Evolutionary conservation across 2,113 vertebrate species (phyloP), one percentile per base, ranked within the genome.

Genomic region (Cololabis saira): DNA sequence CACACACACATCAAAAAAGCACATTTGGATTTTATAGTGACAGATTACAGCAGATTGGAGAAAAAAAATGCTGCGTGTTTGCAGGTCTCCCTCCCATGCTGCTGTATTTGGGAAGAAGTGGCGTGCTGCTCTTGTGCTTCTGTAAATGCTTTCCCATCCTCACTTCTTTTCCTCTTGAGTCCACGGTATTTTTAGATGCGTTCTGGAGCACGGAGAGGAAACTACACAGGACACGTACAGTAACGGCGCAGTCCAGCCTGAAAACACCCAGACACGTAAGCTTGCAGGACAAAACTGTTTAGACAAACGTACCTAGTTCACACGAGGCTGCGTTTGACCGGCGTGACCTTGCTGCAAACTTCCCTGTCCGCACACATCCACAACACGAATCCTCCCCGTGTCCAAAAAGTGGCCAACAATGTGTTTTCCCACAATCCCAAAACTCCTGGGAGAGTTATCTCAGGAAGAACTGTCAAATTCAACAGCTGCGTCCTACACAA

Each of bases 351-450:
- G 13, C 13, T 48, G 74, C 60, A 82, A n/a, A 80, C 76, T 72
- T 63, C 70, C 66, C 27, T 75, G 61, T 83, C 33, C 43, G 56
- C 5, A 6, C n/a, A 7, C 9, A 53, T 59, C 68, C 55, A 50
- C 22, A 78, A 24, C 55, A 17, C 45, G 40, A 41, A 21, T 18
- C 21, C 47, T 42, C 5, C 1, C 44, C 4, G 19, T 50, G 41
- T 67, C 58, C 59, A 55, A 50, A 67, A 83, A 68, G n/a, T 47
- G 63, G 48, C 79, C 55, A 87, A 71, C 73, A 82, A 71, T 80
- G 65, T 87, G 83, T 82, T 89, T 88, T 85, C 84, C 80, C 81
- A 83, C 84, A 79, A 61, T 70, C 73, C 73, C 50, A 40, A 49
- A 71, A 30, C 79, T 78, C 77, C 30, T 14, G 50, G 19, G 86